These are phyloP conservation scores for Pteropus rufus DNA, from an alignment of 2,797 vertebrate species.

Conservation along the genomic window DNA sequence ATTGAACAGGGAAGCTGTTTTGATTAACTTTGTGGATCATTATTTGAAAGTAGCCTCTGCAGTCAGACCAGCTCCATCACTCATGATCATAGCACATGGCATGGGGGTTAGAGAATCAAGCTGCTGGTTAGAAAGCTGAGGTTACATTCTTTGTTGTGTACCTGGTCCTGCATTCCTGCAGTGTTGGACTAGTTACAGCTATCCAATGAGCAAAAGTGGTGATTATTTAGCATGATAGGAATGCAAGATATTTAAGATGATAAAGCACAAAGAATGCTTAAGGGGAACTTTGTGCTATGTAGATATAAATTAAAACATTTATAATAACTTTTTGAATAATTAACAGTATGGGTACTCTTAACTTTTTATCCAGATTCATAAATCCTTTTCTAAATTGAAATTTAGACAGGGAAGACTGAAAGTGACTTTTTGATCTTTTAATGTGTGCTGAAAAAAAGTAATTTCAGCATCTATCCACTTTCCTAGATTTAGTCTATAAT, in stretches of 20 bases:
- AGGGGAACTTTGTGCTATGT: not conserved
- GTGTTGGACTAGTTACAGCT: not conserved
- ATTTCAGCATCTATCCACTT: not conserved
- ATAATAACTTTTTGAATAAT: not conserved
- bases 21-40: conserved; percentile 67
- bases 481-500: not conserved
- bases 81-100: not conserved
- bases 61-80: conserved; percentile 43
- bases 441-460: not conserved
- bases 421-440: conserved; percentile 18
- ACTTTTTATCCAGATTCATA: not conserved
- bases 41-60: conserved; percentile 44
- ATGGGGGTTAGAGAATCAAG: not conserved
- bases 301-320: not conserved
- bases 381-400: not conserved
- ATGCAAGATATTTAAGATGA: not conserved
- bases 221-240: not conserved
- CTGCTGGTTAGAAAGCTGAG: not conserved
- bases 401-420: not conserved
- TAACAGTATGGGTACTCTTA: not conserved
- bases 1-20: conserved; percentile 65
- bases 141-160: not conserved
- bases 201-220: not conserved
- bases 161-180: not conserved
- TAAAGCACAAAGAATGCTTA: not conserved